These are phyloP conservation scores for Eospalax fontanierii DNA, from an alignment of 2,797 vertebrate genomes.

Conservation along the genomic window DNA sequence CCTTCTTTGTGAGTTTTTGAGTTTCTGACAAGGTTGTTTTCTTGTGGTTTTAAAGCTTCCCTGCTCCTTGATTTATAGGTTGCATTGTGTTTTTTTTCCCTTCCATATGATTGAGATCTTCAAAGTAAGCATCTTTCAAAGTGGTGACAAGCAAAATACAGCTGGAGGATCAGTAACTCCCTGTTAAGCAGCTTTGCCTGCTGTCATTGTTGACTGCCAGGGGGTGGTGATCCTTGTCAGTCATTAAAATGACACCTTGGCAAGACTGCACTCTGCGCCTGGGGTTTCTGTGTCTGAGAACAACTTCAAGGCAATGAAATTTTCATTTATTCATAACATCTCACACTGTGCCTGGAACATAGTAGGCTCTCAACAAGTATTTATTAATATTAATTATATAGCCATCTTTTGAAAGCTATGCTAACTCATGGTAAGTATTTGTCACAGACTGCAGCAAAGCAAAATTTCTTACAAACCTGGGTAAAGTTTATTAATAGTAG, in stretches of 20 bases:
- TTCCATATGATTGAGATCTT: conserved; percentile 63
- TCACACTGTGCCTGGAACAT: conserved; percentile 14
- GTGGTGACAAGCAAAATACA: conserved; percentile 73
- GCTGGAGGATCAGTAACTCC: conserved; percentile 75
- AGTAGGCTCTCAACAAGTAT: conserved; percentile 28
- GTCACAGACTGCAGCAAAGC: neutral
- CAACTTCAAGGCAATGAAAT: conserved; percentile 12
- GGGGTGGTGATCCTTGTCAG: conserved; percentile 78
- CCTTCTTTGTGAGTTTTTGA: conserved; percentile 14
- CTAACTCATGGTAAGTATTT: conserved; percentile 29
- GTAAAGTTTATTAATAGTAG: conserved; percentile 69
- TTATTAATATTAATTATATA: conserved; percentile 40
- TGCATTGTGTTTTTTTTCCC: neutral
- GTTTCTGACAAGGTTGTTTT: conserved; percentile 50
- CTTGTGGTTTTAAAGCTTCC: conserved; percentile 41
- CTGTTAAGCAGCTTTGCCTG: conserved; percentile 69
- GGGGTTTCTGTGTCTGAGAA: conserved; percentile 9
- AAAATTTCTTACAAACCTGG: conserved; percentile 42
- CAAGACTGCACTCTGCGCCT: conserved; percentile 42
- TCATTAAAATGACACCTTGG: conserved; percentile 76
- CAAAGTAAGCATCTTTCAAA: conserved; percentile 81
- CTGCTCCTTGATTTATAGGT: conserved; percentile 60
- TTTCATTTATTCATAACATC: neutral
- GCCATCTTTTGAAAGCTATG: conserved; percentile 56
- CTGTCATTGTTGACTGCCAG: conserved; percentile 77